phyloP scores from a whole-genome alignment of 2,888 invertebrate species.

The Alitta virens region DNA sequence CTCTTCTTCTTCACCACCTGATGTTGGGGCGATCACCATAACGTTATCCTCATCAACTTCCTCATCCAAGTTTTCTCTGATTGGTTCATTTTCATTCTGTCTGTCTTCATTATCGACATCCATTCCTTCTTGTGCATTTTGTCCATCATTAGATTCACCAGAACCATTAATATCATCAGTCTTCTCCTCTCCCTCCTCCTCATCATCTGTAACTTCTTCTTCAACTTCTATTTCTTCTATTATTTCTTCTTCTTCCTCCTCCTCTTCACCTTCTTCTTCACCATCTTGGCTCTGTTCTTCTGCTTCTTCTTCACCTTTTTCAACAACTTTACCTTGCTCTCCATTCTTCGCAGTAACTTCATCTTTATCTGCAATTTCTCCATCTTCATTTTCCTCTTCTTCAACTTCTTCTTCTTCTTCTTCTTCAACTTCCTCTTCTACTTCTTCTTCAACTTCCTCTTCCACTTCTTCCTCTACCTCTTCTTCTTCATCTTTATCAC shows the following conservation, averaged over 20 bases:
- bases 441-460: neutral
- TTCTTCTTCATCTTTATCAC: neutral
- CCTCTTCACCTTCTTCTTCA: no score
- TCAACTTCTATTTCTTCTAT: no score
- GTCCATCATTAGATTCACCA: no score
- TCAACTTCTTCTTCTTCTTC: neutral
- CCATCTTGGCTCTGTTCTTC: neutral
- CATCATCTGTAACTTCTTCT: no score
- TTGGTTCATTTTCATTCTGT: conserved; percentile 3
- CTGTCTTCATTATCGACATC: conserved; percentile 17
- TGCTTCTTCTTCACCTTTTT: conserved; percentile 1
- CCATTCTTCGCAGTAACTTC: neutral
- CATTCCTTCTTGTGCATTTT: neutral
- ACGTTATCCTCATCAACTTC: neutral
- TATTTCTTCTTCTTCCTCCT: no score
- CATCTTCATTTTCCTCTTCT: neutral
- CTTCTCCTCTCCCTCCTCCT: no score
- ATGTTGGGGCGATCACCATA: neutral
- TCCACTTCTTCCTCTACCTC: neutral
- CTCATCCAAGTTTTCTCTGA: neutral
- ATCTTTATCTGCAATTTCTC: neutral
- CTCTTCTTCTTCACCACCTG: neutral
- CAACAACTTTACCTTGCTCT: neutral
- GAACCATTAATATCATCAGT: no score
- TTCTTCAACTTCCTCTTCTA: neutral